These are phyloP conservation scores for Tetrapedia diversipes DNA, from an alignment of 2,888 invertebrate species.

Conservation along the genomic window DNA sequence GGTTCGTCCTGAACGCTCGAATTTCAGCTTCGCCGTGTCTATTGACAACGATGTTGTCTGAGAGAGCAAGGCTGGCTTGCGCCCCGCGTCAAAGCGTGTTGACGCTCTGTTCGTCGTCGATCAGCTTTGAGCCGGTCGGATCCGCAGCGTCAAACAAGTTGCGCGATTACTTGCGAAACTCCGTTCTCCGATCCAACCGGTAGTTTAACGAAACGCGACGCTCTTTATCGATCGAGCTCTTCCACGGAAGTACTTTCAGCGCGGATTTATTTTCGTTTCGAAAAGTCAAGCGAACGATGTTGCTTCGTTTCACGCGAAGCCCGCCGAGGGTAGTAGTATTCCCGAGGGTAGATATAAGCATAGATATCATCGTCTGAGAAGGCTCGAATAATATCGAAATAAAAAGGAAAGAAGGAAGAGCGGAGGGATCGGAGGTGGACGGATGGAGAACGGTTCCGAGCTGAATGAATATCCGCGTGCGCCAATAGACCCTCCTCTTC, in stretches of 20 bases:
- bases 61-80: too few relatives aligned
- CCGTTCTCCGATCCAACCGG: background rate
- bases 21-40: too few relatives aligned
- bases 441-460: background rate
- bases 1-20: too few relatives aligned
- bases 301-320: too few relatives aligned
- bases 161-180: constrained; percentile 11
- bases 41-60: too few relatives aligned
- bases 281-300: background rate
- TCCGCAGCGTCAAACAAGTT: background rate
- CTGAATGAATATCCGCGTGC: constrained; percentile 50
- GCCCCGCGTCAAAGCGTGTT: constrained; percentile 38
- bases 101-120: constrained; percentile 24
- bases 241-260: background rate
- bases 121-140: constrained; percentile 25
- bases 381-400: constrained; percentile 19
- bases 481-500: constrained; percentile 20
- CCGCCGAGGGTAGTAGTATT: too few relatives aligned
- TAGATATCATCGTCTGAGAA: background rate
- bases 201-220: constrained; percentile 12
- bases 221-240: background rate
- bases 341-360: too few relatives aligned
- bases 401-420: background rate
- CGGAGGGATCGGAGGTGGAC: background rate
- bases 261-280: background rate